Base-by-base conservation (phyloP, 2,888 invertebrate genomes). In the Torymus texanus region DNA sequence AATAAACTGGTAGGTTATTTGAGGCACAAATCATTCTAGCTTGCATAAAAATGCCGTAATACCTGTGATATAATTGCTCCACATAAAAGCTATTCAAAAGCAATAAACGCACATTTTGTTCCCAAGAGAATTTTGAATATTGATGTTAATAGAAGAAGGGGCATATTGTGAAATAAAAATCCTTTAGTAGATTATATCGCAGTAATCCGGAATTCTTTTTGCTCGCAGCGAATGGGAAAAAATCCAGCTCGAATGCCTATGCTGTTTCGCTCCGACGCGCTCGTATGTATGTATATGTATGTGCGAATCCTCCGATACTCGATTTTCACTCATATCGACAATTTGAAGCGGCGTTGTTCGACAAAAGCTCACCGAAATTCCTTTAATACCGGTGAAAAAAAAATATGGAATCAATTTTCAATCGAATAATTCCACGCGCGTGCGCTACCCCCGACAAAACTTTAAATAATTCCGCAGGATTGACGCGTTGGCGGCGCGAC, bases 261-360 rank as follows among this genome's bases (percentile, higher is more conserved):
- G 67, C 18, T 59, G 12, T 24, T 61, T 50, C 18, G 12, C 53
- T 63, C 41, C 41, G 41, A 41, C 41, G 41, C 41, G 41, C 41
- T 41, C 41, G 41, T 8, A 8, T 41, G 41, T 8, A 8, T 41
- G 41, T 8, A 8, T 29, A 29, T 29, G 41, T 8, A 8, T 8
- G 41, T 8, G 13, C n/a, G 68, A 70, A 75, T 70, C 62, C 59
- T 10, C 12, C 53, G 53, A 66, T 66, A 79, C 29, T 41, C 63
- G 53, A 79, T 70, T 71, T 70, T 75, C 24, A 79, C 63, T 53
- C 66, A 62, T 56, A 65, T 53, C 65, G 59, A 68, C 73, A 59
- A 73, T 68, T 78, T 24, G 53, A 58, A 68, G n/a, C 51, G 21
- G 14, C 11, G 41, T 10, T 21, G 41, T 10, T 21, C 58, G 59